Evolutionary conservation across 1,140 invertebrate genomes (phyloP).

Genomic region (Dendroctonus ponderosae): DNA sequence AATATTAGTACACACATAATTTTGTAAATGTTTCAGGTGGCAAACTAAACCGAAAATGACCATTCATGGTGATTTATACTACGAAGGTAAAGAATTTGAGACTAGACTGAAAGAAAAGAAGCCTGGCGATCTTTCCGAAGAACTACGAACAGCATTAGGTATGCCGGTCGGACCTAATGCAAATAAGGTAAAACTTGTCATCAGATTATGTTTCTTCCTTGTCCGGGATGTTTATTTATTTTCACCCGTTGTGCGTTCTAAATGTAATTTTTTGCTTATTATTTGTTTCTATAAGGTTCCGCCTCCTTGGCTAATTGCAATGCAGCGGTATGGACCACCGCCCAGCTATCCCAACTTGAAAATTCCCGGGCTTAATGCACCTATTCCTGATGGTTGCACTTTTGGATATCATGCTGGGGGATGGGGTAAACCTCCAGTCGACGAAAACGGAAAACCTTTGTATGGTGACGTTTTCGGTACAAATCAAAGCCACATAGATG

Average conservation of each 20-base stretch:
- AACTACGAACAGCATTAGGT: slow-evolving; percentile 92
- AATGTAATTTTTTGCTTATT: too few relatives aligned
- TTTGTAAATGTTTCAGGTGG: slow-evolving; percentile 63
- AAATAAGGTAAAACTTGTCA: slow-evolving; percentile 59
- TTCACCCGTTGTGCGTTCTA: neutral
- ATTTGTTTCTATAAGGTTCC: slow-evolving; percentile 61
- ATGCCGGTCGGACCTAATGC: slow-evolving; percentile 96
- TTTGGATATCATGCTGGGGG: slow-evolving; percentile 99
- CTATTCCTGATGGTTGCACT: slow-evolving; percentile 93
- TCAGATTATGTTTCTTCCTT: neutral
- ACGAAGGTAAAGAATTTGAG: slow-evolving; percentile 99
- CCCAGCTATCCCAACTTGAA: slow-evolving; percentile 99
- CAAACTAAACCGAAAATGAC: slow-evolving; percentile 99
- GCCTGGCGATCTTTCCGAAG: slow-evolving; percentile 95
- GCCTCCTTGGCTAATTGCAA: slow-evolving; percentile 99
- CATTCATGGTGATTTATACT: slow-evolving; percentile 98
- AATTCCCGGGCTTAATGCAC: slow-evolving; percentile 91
- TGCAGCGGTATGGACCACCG: slow-evolving; percentile 98
- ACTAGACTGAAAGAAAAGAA: slow-evolving; percentile 97
- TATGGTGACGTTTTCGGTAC: slow-evolving; percentile 99
- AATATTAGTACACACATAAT: too few relatives aligned
- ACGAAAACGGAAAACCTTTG: slow-evolving; percentile 94
- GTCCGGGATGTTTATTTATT: neutral
- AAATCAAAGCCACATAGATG: slow-evolving; percentile 61
- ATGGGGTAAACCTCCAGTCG: slow-evolving; percentile 99